Conservation (phyloP, 2,113 vertebrate genomes). For the Bettongia penicillata region DNA sequence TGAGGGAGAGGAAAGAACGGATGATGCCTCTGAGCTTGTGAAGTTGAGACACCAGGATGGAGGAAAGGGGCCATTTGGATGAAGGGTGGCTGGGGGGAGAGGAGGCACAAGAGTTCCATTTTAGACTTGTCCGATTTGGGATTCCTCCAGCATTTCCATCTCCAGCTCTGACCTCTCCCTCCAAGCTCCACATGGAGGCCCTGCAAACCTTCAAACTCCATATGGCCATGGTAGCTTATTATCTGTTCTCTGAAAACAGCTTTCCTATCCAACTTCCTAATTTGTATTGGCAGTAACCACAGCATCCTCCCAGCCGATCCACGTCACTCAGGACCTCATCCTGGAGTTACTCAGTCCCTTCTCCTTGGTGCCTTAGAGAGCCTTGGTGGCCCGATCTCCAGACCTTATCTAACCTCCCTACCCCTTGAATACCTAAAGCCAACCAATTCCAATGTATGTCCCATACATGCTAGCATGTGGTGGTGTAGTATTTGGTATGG, state of each 20-base stretch:
- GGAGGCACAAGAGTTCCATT: background rate
- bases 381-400: background rate
- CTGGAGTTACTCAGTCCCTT: background rate
- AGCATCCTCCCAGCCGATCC: accelerated
- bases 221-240: too few relatives aligned
- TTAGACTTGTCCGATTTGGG: background rate
- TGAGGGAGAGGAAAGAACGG: background rate
- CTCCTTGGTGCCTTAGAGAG: slow-evolving; percentile 12
- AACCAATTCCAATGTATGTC: background rate
- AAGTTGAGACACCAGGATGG: background rate
- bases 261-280: too few relatives aligned
- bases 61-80: too few relatives aligned
- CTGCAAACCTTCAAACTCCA: background rate
- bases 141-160: background rate
- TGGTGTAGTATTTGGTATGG: slow-evolving; percentile 44
- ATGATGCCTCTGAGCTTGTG: background rate
- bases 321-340: background rate
- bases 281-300: too few relatives aligned
- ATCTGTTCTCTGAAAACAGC: too few relatives aligned
- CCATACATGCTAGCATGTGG: background rate
- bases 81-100: too few relatives aligned
- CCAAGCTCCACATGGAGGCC: too few relatives aligned
- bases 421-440: background rate
- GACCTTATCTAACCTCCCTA: background rate
- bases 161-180: background rate